Evolutionary conservation across 2,888 invertebrate genomes (phyloP).

Genomic region (Rotaria sp.): DNA sequence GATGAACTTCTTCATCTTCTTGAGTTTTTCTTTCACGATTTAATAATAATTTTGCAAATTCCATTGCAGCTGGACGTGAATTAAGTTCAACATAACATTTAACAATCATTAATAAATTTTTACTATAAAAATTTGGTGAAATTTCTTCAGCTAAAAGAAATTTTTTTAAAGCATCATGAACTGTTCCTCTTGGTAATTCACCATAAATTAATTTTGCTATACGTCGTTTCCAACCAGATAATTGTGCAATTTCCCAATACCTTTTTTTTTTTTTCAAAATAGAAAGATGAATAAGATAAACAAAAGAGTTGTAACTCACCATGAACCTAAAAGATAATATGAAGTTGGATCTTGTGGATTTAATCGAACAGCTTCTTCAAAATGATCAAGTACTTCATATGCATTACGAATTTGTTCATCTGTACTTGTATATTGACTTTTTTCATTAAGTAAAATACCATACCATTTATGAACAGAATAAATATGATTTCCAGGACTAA

Average conservation of each 20-base stretch:
- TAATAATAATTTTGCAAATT: slow-evolving; percentile 13
- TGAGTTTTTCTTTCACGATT: not conserved
- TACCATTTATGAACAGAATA: slow-evolving; percentile 31
- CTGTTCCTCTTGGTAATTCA: not conserved
- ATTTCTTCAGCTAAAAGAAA: slow-evolving; percentile 17
- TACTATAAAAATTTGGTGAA: not conserved
- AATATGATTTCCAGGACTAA: not conserved
- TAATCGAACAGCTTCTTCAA: slow-evolving; percentile 24
- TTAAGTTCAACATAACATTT: slow-evolving; percentile 22
- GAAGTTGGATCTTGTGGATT: slow-evolving; percentile 3
- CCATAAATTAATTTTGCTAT: slow-evolving; percentile 21
- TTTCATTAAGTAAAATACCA: not conserved
- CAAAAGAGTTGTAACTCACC: not conserved
- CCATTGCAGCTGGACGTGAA: not conserved
- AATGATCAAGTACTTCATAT: slow-evolving; percentile 13
- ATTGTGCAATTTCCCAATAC: not conserved
- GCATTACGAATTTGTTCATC: slow-evolving; percentile 24
- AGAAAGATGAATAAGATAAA: not conserved
- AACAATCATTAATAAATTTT: slow-evolving; percentile 20
- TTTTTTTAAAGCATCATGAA: slow-evolving; percentile 11
- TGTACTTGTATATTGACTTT: not conserved
- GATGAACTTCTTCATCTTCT: slow-evolving; percentile 21
- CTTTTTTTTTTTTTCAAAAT: not conserved
- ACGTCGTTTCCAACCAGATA: slow-evolving; percentile 9
- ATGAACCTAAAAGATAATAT: not conserved